Evolutionary conservation across 2,113 vertebrate genomes (phyloP), one percentile per base, ranked within the genome.

Genomic region (Pteronura brasiliensis): DNA sequence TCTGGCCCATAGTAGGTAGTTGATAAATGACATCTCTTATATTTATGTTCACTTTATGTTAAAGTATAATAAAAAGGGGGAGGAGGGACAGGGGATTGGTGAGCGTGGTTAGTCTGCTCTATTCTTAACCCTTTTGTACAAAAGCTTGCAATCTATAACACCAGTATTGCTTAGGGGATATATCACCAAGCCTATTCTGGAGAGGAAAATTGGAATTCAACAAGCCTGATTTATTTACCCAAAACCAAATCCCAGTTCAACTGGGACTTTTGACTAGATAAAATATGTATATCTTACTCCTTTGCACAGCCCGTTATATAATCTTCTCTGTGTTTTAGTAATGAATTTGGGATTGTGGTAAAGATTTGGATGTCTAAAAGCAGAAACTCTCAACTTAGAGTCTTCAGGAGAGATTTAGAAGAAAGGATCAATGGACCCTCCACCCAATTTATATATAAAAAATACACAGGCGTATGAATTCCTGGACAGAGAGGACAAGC

Each of bases 321-420:
- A 83, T 29, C 25, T 67, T 93, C 31, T 93, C 86, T 95, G 31
- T 82, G 65, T 13, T 95, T 69, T 81, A 97, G 74, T 88, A 34
- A 20, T 76, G 39, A 65, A 88, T 39, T 65, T 95, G 95, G 90
- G 89, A 14, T 44, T 61, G 0, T 74, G n/a, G 69, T 57, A 49
- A 89, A 65, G 93, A 36, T 94, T 97, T n/a, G 88, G 90, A 23
- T 59, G 17, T 96, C 31, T 31, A 63, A 69, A 96, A 80, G 42
- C 39, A 83, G 49, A 80, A 21, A 84, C 13, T 93, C 49, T 90
- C 81, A 52, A 82, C 29, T 36, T 95, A 76, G 69, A 92, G n/a
- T 89, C 67, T 57, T 2, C 49, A 25, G 69, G 74, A 59, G 5
- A 49, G 42, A 61, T 63, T 92, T 87, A 72, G 61, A 23, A 86